Evolutionary conservation across 2,888 invertebrate genomes (phyloP), one percentile per base, ranked within the genome.

Genomic region (Napeogenes inachia): DNA sequence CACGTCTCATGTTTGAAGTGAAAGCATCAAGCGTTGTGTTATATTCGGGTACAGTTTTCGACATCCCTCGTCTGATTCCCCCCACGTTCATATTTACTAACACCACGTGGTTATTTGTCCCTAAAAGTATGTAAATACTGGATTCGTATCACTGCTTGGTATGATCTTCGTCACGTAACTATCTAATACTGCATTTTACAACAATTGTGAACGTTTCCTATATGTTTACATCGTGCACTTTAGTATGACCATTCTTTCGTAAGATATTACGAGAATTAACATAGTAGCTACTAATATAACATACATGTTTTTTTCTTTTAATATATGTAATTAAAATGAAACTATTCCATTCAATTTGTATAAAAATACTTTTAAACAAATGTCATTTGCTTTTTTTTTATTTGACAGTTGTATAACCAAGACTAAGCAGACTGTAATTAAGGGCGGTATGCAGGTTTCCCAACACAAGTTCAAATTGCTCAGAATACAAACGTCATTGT

Each of bases 21-120:
- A 90, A 90, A 90, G 89, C 89, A 81, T 75, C 76, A 74, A 73
- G 75, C 82, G 74, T 85, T 83, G 85, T 82, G 83, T 88, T 89
- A 84, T 89, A 89, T 88, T 87, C 79, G 77, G 79, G 77, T 76
- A 72, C 72, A 77, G 79, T 89, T 89, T 89, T 89, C 89, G 89
- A 77, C 88, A 89, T 87, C 87, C 88, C 86, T 83, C 71, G 75
- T 68, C 69, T 59, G 67, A 70, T 73, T 79, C 85, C 87, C 86
- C 85, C 84, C 73, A 65, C 68, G 56, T 67, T 64, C 59, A 56
- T 77, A 75, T 78, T 74, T 78, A 75, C 77, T 71, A 72, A 74
- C 71, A 71, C 71, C 75, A 76, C 74, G 75, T 75, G 73, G 62
- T 69, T 64, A 64, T 71, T 70, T 69, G 65, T 65, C 62, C 65